A percentile compares a stretch with the other conserved stretches of the same genome.
phyloP scores from a whole-genome alignment of 2,797 vertebrate species.

The Ictinia mississippiensis region DNA sequence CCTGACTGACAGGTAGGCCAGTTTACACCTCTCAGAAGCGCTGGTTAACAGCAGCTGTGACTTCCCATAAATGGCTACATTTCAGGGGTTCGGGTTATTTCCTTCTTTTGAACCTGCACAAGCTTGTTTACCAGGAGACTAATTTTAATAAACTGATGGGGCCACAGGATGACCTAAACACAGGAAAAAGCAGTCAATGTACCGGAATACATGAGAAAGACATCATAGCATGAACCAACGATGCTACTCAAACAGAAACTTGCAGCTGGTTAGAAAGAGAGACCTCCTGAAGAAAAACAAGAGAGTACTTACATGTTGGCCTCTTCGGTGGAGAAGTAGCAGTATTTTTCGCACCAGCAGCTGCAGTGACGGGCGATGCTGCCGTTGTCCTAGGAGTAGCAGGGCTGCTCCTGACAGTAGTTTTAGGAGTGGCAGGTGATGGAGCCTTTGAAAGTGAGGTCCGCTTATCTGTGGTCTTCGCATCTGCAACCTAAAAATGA shows the following conservation, averaged over 20 bases:
- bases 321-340: conserved; percentile 75
- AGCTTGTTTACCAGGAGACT: neutral
- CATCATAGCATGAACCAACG: rapidly evolving
- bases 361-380: conserved; percentile 39
- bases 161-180: neutral
- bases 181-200: neutral
- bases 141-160: neutral
- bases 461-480: conserved; percentile 79
- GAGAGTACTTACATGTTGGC: conserved; percentile 75
- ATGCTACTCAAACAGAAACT: neutral
- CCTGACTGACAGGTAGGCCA: neutral
- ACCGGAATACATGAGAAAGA: rapidly evolving
- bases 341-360: neutral
- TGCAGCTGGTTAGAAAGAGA: neutral
- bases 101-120: neutral
- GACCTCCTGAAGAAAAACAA: rapidly evolving
- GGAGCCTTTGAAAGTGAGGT: conserved; percentile 78
- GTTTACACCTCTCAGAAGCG: neutral
- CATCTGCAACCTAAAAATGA: conserved; percentile 48
- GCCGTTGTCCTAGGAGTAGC: conserved; percentile 53
- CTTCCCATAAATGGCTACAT: neutral
- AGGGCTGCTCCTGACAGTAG: conserved; percentile 72
- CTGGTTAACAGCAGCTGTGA: neutral
- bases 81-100: no score
- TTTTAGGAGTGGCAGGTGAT: conserved; percentile 53